Base-by-base conservation (phyloP, 2,888 invertebrate genomes). In the Asteroscopus sphinx region DNA sequence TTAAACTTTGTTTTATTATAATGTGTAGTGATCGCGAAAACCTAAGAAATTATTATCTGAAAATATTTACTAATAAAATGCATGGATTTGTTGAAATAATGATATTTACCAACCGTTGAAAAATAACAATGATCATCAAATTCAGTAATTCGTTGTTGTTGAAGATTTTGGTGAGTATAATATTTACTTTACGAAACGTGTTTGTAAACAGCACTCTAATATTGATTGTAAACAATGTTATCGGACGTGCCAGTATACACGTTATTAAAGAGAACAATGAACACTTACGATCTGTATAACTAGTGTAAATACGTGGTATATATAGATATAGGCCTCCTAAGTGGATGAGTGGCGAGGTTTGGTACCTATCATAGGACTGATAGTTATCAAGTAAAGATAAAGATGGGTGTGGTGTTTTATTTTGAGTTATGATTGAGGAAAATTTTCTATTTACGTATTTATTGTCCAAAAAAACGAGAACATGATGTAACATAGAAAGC, bases 361-460 rank as follows among this genome's bases (percentile, higher is more conserved):
- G 44, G 33, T 51, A 67, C 40, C 47, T 49, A 21, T 1, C 3
- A 63, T 51, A 64, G 36, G 45, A 51, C 45, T 48, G 56, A 59
- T 52, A 56, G 57, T 42, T 63, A 73, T 73, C 73, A 59, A 54
- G 59, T 36, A 48, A 49, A 63, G 48, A 56, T 70, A 73, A 52
- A 41, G 35, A 45, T 48, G 45, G 55, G 55, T 37, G 61, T 59
- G 47, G 54, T 30, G 37, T 56, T 40, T 41, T 40, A 47, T 46
- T 55, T 39, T 32, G 25, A 46, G 56, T 39, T 33, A 36, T 51
- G 26, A 66, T 62, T 56, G 51, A 44, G 30, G 40, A 52, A 63
- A 52, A 36, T 54, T 37, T 33, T 49, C 16, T 42, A 44, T 33
- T 37, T 58, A 54, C 4, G 28, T 51, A 17, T 17, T 28, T 15